Evolutionary conservation across 2,888 invertebrate species (phyloP), one percentile per base, ranked within the genome.

Genomic region (Heliconius ethilla): DNA sequence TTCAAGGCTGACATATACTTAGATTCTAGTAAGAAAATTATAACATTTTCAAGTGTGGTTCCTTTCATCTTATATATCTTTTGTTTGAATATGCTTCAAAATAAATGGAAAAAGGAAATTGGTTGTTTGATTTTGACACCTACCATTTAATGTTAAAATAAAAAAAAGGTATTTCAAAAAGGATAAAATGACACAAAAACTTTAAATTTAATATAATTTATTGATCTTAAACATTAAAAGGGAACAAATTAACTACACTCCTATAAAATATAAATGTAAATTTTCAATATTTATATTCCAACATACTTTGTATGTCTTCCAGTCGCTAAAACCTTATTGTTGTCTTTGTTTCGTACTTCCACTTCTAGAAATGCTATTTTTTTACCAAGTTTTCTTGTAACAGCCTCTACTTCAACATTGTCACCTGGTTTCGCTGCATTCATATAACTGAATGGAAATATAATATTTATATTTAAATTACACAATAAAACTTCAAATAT

Each of bases 221-320:
- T 37, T 72, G 3, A 9, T 33, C 59, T n/a, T 62, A 72, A 72
- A 9, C 33, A n/a, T 33, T 72, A 25, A 33, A 72, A 4, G 25
- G 22, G 29, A 63, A 65, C 27, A 45, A 7, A n/a, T 27, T 74
- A 65, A 27, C 63, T 74, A 37, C 63, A 63, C 13, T 29, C 9
- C 40, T 63, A 22, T 27, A 27, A 27, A 63, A 45, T 27, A 0
- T 25, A 3, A 45, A n/a, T 51, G 1, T 1, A 62, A 51, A n/a
- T 25, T 66, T 27, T 1, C 3, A 15, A n/a, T 69, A 1, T 22
- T 65, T 77, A 89, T 37, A 89, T 82, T 62, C 89, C 89, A 79
- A 93, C 87, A 85, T 95, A 98, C 89, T 98, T 98, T 0, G 97
- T 98, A 87, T 99, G 99, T 78, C 96, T 95, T 63, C 98, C 99